Conservation (phyloP, 2,113 vertebrate species). For the Notiomystis cincta region DNA sequence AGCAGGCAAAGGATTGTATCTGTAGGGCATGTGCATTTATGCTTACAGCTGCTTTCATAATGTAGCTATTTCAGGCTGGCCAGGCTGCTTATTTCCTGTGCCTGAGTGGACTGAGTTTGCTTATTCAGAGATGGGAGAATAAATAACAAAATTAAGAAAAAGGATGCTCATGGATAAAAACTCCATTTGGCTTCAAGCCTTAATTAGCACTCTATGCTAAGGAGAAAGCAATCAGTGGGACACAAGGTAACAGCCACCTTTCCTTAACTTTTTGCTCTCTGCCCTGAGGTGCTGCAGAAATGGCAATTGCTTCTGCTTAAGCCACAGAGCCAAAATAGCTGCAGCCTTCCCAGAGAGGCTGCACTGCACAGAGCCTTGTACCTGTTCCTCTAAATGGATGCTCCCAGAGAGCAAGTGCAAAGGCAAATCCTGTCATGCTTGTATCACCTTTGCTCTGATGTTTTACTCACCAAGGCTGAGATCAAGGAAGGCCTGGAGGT, state of each 20-base stretch:
- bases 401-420: not conserved
- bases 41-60: not conserved
- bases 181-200: not conserved
- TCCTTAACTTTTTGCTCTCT: not conserved
- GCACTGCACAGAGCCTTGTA: accelerated
- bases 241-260: not conserved
- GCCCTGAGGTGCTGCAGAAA: not conserved
- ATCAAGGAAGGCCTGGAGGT: not conserved
- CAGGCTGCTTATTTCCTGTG: not conserved
- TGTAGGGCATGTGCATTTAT: not conserved
- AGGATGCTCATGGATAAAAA: not conserved
- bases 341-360: not conserved
- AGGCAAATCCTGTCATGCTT: not conserved
- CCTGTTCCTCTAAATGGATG: not conserved
- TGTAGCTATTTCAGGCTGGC: not conserved
- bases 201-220: not conserved
- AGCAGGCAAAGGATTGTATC: not conserved
- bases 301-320: not conserved
- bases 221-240: not conserved
- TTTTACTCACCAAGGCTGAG: not conserved
- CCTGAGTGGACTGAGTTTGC: not conserved
- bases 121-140: not conserved
- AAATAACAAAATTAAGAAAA: not conserved
- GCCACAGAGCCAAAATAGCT: not conserved
- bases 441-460: not conserved